Percentiles rank a stretch among this genome's conserved stretches.
Evolutionary conservation across 2,113 vertebrate genomes (phyloP).

Genomic region (Actenoides hombroni): DNA sequence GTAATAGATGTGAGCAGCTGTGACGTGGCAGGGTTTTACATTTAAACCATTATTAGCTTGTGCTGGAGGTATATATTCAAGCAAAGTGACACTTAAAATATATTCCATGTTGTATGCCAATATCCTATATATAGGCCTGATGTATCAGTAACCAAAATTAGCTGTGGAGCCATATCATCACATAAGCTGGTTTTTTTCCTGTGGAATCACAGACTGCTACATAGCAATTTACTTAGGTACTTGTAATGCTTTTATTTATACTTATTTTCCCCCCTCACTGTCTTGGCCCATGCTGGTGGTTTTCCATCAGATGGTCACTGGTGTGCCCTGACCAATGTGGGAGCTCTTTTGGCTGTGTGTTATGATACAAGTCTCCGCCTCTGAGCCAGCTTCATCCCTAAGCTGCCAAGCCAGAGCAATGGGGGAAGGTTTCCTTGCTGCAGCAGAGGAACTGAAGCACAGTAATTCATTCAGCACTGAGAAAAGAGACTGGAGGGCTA

Average conservation of each 20-base stretch:
- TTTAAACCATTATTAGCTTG: slow-evolving; percentile 49
- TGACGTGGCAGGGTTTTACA: slow-evolving; percentile 13
- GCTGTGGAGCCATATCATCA: not conserved
- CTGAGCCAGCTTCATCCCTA: not conserved
- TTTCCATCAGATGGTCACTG: not conserved
- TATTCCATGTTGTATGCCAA: not conserved
- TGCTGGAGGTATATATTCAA: not conserved
- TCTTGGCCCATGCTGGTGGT: not conserved
- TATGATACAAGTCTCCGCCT: not conserved
- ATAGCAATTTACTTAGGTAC: slow-evolving; percentile 10
- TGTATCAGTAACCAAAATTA: slow-evolving; percentile 35
- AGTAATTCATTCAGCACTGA: not conserved
- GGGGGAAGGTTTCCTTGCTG: not conserved
- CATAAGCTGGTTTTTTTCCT: not conserved
- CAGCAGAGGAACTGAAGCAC: not conserved
- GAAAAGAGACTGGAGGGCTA: not conserved
- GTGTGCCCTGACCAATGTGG: not conserved
- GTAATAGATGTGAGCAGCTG: slow-evolving; percentile 50
- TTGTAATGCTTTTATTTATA: not conserved
- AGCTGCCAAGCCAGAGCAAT: not conserved
- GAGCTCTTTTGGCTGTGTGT: not conserved
- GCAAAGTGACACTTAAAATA: not conserved
- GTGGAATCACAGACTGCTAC: not conserved
- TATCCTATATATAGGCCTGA: not conserved
- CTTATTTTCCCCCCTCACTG: not conserved